Evolutionary conservation across 2,888 invertebrate genomes (phyloP), one percentile per base, ranked within the genome.

Genomic region (Stictocephala bisonia): DNA sequence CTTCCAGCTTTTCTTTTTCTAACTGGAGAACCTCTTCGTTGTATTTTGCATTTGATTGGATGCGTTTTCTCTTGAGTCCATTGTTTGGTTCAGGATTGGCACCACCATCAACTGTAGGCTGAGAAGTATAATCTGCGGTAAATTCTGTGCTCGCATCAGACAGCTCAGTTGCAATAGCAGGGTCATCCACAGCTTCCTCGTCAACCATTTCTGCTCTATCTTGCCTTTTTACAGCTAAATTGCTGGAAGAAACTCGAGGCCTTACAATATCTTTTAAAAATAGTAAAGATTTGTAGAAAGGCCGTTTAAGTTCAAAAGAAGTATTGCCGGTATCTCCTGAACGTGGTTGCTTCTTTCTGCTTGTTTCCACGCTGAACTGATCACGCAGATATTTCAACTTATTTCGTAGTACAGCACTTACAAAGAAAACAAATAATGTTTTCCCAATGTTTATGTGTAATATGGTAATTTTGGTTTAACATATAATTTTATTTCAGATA

Each of bases 331-430:
- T 31, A 15, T 71, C 71, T n/a, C 29, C 69, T 27, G 71, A 71
- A 20, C 71, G 40, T 18, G 50, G 24, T 50, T 48, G 29, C 51
- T 64, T 64, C 31, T 64, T 64, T 50, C 64, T 71, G 31, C 60
- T 58, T 26, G 26, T 50, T 50, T 71, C 72, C 20, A 66, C 53
- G 50, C 50, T 53, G 41, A 72, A 72, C 20, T 64, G 64, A 26
- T 72, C 72, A 18, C 64, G n/a, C 11, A 72, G 22, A 27, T 72
- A 72, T 53, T 72, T 66, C 53, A 50, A 72, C 40, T 72, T 72
- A 26, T 60, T 71, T 31, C 60, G 6, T 20, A 71, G 58, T 29
- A 60, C 60, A 64, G 22, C 4, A 18, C 48, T 50, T 72, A 51
- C 50, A 72, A 51, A 31, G 13, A 72, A 72, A 24, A 41, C 31